phyloP scores from a whole-genome alignment of 2,113 vertebrate species.

The Aspiorhynchus laticeps region DNA sequence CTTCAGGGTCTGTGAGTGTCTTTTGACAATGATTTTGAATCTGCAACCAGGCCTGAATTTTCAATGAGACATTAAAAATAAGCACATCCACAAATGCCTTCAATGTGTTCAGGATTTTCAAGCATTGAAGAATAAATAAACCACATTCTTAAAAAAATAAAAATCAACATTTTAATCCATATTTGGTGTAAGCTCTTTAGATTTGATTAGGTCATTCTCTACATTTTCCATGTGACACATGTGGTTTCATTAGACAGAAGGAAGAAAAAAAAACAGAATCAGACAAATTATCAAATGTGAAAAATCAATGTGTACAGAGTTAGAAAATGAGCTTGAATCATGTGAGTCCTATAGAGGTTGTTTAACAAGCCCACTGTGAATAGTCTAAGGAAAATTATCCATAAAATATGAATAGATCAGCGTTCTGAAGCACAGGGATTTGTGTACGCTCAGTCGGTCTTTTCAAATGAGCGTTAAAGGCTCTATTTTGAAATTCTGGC shows the following conservation, averaged over 20 bases:
- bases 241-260: neutral
- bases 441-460: neutral
- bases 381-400: conserved; percentile 12
- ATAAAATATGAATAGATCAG: conserved; percentile 12
- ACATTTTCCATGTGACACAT: neutral
- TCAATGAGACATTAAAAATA: neutral
- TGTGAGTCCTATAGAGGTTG: neutral
- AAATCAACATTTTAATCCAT: neutral
- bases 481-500: conserved; percentile 21
- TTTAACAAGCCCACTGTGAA: conserved; percentile 20
- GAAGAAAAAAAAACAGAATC: neutral
- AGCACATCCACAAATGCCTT: neutral
- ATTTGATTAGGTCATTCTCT: neutral
- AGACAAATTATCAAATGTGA: conserved; percentile 5
- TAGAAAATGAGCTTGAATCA: conserved; percentile 5
- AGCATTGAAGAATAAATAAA: neutral
- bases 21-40: neutral
- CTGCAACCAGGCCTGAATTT: neutral
- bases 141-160: neutral
- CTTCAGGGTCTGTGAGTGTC: neutral
- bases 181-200: neutral
- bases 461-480: conserved; percentile 17
- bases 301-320: conserved; percentile 12
- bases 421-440: neutral
- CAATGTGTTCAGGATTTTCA: neutral